phyloP scores from a whole-genome alignment of 1,140 invertebrate species.

The Leguminivora glycinivorella region DNA sequence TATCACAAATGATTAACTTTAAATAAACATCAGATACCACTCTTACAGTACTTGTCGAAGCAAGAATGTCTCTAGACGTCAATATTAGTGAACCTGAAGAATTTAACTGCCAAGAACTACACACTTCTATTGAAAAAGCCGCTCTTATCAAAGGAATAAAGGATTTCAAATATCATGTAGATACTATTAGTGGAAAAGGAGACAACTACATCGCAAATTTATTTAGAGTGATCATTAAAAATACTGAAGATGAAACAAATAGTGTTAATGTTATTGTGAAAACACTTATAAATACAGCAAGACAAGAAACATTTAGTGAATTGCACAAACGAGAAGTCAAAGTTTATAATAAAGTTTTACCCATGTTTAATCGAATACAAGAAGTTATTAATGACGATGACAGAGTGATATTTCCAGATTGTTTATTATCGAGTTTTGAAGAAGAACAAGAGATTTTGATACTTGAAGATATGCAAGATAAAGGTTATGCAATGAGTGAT shows the following conservation, averaged over 20 bases:
- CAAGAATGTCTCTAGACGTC: constrained; percentile 68
- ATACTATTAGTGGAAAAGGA: constrained; percentile 59
- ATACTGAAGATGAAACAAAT: constrained; percentile 45
- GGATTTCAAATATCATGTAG: constrained; percentile 65
- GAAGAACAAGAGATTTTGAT: constrained; percentile 64
- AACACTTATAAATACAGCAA: constrained; percentile 62
- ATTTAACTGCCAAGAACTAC: constrained; percentile 65
- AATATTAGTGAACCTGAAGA: constrained; percentile 71
- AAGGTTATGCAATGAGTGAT: constrained; percentile 51
- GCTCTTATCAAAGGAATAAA: constrained; percentile 48
- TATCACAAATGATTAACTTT: neutral
- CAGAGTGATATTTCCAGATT: constrained; percentile 51
- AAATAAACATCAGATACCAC: constrained; percentile 1
- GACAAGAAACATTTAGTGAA: constrained; percentile 63
- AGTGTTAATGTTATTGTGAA: constrained; percentile 62
- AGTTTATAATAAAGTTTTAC: constrained; percentile 55
- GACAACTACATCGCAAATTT: constrained; percentile 67
- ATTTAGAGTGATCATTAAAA: constrained; percentile 61
- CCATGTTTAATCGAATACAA: constrained; percentile 55
- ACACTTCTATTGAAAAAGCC: constrained; percentile 55
- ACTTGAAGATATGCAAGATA: constrained; percentile 54
- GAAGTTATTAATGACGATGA: constrained; percentile 39
- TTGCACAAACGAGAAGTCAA: constrained; percentile 64
- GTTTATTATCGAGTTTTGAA: constrained; percentile 49
- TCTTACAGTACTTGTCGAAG: constrained; percentile 30